Percentiles rank a stretch among this genome's conserved stretches.
Conservation (phyloP, 1,140 invertebrate genomes). For the Intoshia linei region DNA sequence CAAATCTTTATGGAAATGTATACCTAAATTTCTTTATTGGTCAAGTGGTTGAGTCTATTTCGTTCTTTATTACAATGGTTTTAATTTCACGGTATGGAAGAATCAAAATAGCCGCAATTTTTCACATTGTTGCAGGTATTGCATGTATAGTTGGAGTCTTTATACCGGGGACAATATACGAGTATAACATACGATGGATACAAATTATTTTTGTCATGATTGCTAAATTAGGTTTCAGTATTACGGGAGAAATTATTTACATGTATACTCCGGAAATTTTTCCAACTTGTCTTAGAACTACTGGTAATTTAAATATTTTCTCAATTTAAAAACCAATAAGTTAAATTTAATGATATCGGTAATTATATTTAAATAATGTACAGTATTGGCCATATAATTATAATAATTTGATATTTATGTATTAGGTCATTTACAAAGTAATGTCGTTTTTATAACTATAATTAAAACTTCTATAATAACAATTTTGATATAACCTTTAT, state of each 20-base stretch:
- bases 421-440: no score
- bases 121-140: conserved; percentile 20
- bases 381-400: no score
- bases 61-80: conserved; percentile 33
- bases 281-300: conserved; percentile 15
- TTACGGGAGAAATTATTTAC: conserved; percentile 27
- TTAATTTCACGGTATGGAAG: no score
- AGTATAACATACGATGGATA: not conserved
- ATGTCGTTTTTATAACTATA: no score
- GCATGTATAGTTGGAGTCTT: not conserved
- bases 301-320: no score
- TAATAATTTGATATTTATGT: no score
- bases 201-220: conserved; percentile 30
- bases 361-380: no score
- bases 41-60: conserved; percentile 40
- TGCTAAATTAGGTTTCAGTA: conserved; percentile 44
- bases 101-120: no score
- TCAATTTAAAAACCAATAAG: no score
- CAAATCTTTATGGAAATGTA: conserved; percentile 9
- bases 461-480: no score
- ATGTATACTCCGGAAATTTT: conserved; percentile 17
- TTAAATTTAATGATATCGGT: no score
- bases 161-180: not conserved
- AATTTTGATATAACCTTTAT: no score
- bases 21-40: conserved; percentile 12